Evolutionary conservation across 2,888 invertebrate genomes (phyloP).

Genomic region (Octonoba sinensis): DNA sequence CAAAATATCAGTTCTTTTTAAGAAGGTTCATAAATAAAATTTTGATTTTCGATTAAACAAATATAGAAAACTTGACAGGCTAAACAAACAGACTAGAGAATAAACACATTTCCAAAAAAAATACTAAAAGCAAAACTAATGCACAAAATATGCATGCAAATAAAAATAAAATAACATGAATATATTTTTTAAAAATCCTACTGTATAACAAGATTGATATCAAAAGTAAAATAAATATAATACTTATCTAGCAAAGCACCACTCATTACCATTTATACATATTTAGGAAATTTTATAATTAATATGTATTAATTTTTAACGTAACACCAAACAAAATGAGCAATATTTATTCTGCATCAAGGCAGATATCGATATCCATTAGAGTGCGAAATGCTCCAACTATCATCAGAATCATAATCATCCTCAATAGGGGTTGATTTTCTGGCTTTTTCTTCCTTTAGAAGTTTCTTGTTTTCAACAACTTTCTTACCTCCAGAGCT

Average conservation of each 20-base stretch:
- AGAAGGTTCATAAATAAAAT: too few species aligned
- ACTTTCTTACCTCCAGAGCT: constrained; percentile 4
- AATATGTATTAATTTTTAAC: not conserved
- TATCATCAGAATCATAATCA: constrained; percentile 44
- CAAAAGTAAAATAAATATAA: constrained; percentile 5
- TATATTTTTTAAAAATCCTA: too few species aligned
- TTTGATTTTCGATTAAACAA: too few species aligned
- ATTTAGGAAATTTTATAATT: too few species aligned
- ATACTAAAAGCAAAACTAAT: too few species aligned
- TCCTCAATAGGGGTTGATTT: constrained; percentile 21
- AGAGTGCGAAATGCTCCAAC: constrained; percentile 22
- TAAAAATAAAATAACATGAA: too few species aligned
- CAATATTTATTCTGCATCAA: constrained; percentile 44
- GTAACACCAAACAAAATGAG: not conserved
- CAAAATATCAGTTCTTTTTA: too few species aligned
- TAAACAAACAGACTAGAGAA: too few species aligned
- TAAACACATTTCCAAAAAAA: too few species aligned
- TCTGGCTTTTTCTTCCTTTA: constrained; percentile 11
- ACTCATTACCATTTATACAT: not conserved
- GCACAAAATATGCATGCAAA: too few species aligned
- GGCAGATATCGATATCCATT: constrained; percentile 45
- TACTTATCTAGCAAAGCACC: not conserved
- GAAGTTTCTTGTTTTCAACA: constrained; percentile 30
- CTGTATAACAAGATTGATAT: not conserved
- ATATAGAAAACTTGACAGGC: too few species aligned